These are phyloP conservation scores for Rhynchophorus ferrugineus DNA, from an alignment of 1,140 invertebrate genomes.

Conservation along the genomic window DNA sequence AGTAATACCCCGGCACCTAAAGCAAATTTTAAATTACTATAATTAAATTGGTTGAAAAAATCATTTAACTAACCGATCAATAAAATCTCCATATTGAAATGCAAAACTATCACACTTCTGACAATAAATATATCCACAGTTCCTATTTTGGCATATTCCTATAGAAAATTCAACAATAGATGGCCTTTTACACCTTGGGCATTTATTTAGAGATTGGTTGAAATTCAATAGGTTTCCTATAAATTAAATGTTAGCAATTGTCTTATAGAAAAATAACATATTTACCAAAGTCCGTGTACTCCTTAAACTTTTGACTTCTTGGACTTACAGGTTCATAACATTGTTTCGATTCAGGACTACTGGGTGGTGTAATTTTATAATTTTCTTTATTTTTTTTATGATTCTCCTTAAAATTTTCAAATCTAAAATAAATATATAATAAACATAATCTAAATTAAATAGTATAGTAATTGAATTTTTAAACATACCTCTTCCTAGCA, in stretches of 20 bases:
- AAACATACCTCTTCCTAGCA: conserved; percentile 16
- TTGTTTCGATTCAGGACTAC: conserved; percentile 22
- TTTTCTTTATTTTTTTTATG: conserved; percentile 33
- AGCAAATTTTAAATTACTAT: neutral
- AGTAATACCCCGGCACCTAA: conserved; percentile 10
- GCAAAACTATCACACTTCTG: conserved; percentile 28
- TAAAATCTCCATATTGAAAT: conserved; percentile 26
- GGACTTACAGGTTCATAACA: conserved; percentile 23
- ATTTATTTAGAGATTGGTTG: conserved; percentile 29
- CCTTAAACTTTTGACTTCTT: conserved; percentile 16
- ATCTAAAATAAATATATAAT: conserved; percentile 6
- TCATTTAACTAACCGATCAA: conserved; percentile 22
- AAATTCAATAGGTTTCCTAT: conserved; percentile 20
- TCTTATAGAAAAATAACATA: neutral
- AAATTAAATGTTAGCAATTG: conserved; percentile 8
- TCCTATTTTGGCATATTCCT: conserved; percentile 28
- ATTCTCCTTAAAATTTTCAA: conserved; percentile 11
- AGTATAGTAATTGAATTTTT: neutral
- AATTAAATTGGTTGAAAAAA: neutral
- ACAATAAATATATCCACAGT: conserved; percentile 32
- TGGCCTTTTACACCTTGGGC: conserved; percentile 26
- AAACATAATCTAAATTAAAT: neutral
- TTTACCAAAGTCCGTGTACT: conserved; percentile 24
- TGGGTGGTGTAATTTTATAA: conserved; percentile 29
- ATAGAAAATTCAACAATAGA: conserved; percentile 31